These are phyloP conservation scores for Nomada hirtipes DNA, from an alignment of 2,888 invertebrate species.

Conservation along the genomic window DNA sequence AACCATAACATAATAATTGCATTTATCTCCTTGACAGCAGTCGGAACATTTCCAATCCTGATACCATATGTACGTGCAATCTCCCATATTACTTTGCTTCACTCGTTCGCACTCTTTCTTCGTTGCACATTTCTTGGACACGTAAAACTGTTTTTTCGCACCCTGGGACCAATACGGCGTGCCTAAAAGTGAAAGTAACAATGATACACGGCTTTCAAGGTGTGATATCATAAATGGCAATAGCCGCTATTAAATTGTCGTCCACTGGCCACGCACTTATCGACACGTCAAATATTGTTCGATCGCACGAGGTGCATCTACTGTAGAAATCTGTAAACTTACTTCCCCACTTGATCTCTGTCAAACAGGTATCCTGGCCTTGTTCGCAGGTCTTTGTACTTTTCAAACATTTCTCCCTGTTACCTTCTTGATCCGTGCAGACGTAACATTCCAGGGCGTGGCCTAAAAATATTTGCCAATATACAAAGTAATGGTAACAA, in stretches of 20 bases:
- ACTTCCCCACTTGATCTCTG: constrained; percentile 97
- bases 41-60: constrained; percentile 98
- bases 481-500: neutral
- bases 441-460: constrained; percentile 96
- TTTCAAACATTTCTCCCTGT: constrained; percentile 95
- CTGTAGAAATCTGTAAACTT: constrained; percentile 77
- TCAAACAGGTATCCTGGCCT: constrained; percentile 93
- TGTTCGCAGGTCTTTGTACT: constrained; percentile 96
- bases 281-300: constrained; percentile 60
- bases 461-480: constrained; percentile 83
- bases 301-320: neutral
- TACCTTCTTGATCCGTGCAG: constrained; percentile 96
- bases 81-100: constrained; percentile 89
- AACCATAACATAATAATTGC: constrained; percentile 97
- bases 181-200: constrained; percentile 82
- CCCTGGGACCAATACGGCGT: constrained; percentile 98
- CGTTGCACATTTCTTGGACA: constrained; percentile 95
- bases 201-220: no score
- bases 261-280: neutral
- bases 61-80: constrained; percentile 97
- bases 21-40: constrained; percentile 97
- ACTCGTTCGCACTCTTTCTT: constrained; percentile 91
- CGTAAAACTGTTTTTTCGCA: constrained; percentile 96
- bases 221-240: no score
- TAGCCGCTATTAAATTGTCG: neutral